A percentile compares a stretch with the other conserved stretches of the same genome.
phyloP scores from a whole-genome alignment of 64 coral and sea anemone genomes.

The Anthopleura sola region DNA sequence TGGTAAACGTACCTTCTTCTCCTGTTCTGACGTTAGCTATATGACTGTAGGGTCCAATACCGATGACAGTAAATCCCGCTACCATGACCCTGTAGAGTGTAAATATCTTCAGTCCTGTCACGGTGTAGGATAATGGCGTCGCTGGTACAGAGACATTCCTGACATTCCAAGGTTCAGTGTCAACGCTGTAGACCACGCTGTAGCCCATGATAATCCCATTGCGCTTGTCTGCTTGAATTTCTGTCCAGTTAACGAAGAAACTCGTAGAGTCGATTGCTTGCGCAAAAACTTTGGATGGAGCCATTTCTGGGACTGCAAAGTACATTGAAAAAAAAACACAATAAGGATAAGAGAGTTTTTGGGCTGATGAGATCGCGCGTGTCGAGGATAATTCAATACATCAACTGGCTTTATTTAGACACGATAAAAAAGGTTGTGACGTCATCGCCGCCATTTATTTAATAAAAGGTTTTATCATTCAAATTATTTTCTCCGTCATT shows the following conservation, averaged over 20 bases:
- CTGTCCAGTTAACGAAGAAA: conserved; percentile 32
- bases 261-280: conserved; percentile 29
- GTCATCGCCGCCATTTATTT: no score
- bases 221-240: conserved; percentile 6
- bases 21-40: not conserved
- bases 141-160: not conserved
- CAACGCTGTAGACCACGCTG: not conserved
- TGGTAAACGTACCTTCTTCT: not conserved
- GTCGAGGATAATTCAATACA: no score
- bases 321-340: not conserved
- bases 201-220: conserved; percentile 38
- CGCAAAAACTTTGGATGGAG: not conserved
- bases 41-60: not conserved
- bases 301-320: not conserved
- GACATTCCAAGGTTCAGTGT: no score
- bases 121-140: not conserved
- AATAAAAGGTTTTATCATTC: no score
- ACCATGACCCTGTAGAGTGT: not conserved
- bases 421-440: no score
- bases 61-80: not conserved
- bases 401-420: no score
- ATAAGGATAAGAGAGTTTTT: not conserved
- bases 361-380: not conserved
- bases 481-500: no score
- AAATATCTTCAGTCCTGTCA: not conserved